These are phyloP conservation scores for Tragelaphus buxtoni DNA, from an alignment of 2,113 vertebrate genomes.

Conservation along the genomic window DNA sequence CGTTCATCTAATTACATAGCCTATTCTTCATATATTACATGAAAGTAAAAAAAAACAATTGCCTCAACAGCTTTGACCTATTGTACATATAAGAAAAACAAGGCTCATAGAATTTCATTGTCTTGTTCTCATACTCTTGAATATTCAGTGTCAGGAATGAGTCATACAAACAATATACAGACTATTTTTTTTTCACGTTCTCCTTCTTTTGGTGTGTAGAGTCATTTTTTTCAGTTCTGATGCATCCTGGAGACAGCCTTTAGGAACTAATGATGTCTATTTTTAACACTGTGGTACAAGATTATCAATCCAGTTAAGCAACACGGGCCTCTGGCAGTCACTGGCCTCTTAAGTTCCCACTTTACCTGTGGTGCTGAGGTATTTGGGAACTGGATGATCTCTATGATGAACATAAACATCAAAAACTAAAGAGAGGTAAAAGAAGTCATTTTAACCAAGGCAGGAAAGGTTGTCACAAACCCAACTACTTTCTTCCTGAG, in stretches of 20 bases:
- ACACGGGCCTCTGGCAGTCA: neutral
- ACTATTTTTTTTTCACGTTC: neutral
- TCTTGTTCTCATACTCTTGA: neutral
- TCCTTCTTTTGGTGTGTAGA: neutral
- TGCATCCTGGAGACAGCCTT: neutral
- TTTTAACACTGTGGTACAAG: neutral
- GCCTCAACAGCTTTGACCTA: neutral
- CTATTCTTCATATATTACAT: neutral
- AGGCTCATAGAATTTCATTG: neutral
- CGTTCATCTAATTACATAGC: neutral
- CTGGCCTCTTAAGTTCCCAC: too few species aligned
- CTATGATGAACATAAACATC: neutral
- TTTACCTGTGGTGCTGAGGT: neutral
- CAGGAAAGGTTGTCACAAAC: neutral
- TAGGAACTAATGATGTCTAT: neutral
- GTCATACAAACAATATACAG: neutral
- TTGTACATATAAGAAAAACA: neutral
- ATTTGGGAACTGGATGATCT: neutral
- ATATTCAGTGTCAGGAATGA: neutral
- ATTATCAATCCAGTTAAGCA: neutral
- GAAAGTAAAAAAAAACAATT: neutral
- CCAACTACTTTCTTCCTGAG: neutral
- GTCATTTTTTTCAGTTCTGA: neutral
- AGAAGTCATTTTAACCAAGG: neutral
- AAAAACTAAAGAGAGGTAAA: neutral